Evolutionary conservation across 2,113 vertebrate species (phyloP).

Genomic region (Anolis carolinensis): DNA sequence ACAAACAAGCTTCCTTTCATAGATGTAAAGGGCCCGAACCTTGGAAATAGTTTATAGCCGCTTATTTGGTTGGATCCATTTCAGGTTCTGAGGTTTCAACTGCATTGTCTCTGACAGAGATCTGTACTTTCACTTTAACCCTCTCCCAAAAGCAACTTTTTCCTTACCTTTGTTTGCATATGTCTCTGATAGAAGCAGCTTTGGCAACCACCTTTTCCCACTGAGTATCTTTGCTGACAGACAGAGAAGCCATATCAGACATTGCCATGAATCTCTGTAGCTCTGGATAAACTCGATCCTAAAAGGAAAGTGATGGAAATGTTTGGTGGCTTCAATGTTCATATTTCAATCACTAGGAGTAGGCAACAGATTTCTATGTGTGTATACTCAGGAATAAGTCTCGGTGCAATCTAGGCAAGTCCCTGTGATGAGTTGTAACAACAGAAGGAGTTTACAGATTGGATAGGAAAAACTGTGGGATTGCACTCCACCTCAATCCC

Average conservation of each 20-base stretch:
- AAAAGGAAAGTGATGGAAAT: slow-evolving; percentile 24
- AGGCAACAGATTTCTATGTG: too few relatives aligned
- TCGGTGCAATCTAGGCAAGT: too few relatives aligned
- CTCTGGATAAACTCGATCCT: slow-evolving; percentile 95
- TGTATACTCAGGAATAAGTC: too few relatives aligned
- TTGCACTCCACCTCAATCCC: not conserved
- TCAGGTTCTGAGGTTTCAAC: not conserved
- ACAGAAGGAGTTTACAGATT: not conserved
- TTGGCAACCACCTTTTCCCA: slow-evolving; percentile 92
- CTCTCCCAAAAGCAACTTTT: slow-evolving; percentile 79
- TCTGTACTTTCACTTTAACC: slow-evolving; percentile 89
- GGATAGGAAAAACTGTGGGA: not conserved
- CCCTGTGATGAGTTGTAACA: not conserved
- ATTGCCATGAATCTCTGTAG: slow-evolving; percentile 85
- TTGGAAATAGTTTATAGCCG: not conserved
- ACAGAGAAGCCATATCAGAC: slow-evolving; percentile 74
- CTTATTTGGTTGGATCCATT: not conserved
- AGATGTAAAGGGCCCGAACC: not conserved
- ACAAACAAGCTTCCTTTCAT: not conserved
- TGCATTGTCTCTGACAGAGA: slow-evolving; percentile 50
- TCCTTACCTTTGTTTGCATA: slow-evolving; percentile 89
- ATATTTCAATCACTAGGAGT: too few relatives aligned
- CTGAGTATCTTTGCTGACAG: slow-evolving; percentile 82
- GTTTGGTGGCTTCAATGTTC: slow-evolving; percentile 12
- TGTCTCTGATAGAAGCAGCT: slow-evolving; percentile 89